phyloP scores from a whole-genome alignment of 2,888 invertebrate species.

The Dryococelus australis region DNA sequence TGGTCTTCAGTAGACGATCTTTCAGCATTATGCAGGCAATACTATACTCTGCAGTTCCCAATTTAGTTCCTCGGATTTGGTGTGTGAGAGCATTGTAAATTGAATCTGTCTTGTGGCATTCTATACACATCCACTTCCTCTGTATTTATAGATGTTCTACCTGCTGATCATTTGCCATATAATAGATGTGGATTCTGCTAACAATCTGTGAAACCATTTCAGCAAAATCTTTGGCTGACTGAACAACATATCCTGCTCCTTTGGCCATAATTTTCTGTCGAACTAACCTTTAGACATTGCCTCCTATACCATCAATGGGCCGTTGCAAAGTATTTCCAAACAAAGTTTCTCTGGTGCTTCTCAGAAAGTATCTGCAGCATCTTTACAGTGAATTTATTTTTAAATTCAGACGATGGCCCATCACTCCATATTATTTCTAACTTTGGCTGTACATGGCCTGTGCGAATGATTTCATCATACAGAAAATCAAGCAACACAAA shows the following conservation, averaged over 20 bases:
- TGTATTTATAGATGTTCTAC: too few relatives aligned
- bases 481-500: not conserved
- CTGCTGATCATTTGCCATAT: not conserved
- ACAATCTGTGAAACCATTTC: not conserved
- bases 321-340: conserved; percentile 20
- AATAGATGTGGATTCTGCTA: not conserved
- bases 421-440: conserved; percentile 5
- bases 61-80: too few relatives aligned
- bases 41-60: too few relatives aligned
- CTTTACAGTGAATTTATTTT: conserved; percentile 24
- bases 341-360: not conserved
- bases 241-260: not conserved
- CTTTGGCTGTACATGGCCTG: not conserved
- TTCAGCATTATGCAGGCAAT: too few relatives aligned
- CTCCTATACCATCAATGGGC: not conserved
- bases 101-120: too few relatives aligned
- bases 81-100: too few relatives aligned
- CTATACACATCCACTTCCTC: too few relatives aligned
- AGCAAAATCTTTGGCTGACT: not conserved
- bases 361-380: not conserved
- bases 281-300: not conserved
- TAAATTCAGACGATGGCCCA: conserved; percentile 17
- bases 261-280: not conserved
- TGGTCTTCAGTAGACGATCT: too few relatives aligned
- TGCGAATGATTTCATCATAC: not conserved